Evolutionary conservation across 2,797 vertebrate genomes (phyloP).

Genomic region (Enteromius treurensis): DNA sequence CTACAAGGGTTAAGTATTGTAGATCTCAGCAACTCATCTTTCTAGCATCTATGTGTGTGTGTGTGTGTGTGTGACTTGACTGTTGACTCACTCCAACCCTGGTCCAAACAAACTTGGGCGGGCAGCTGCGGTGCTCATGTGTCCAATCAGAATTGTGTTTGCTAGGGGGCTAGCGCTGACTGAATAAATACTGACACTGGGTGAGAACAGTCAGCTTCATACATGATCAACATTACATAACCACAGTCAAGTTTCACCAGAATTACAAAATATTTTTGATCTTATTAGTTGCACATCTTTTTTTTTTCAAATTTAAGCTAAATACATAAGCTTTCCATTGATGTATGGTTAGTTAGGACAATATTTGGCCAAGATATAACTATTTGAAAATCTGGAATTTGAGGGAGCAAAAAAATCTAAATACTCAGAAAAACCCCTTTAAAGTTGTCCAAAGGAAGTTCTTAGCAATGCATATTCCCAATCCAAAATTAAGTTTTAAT

Average conservation of each 20-base stretch:
- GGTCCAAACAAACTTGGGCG: slow-evolving; percentile 41
- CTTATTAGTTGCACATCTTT: background rate
- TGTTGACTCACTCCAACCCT: slow-evolving; percentile 54
- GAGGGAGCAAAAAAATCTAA: too few relatives aligned
- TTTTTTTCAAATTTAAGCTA: too few relatives aligned
- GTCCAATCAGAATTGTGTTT: slow-evolving; percentile 37
- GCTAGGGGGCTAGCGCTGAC: slow-evolving; percentile 27
- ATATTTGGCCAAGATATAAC: too few relatives aligned
- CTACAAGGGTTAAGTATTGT: background rate
- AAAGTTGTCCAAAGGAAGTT: too few relatives aligned
- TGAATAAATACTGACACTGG: slow-evolving; percentile 48
- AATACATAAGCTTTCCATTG: too few relatives aligned
- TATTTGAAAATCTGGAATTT: too few relatives aligned
- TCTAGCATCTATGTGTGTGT: background rate
- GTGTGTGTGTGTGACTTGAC: slow-evolving; percentile 34
- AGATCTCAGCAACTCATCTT: background rate
- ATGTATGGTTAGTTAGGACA: too few relatives aligned
- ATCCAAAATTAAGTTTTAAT: too few relatives aligned
- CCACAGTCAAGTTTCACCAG: background rate
- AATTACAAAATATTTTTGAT: background rate
- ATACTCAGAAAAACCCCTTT: too few relatives aligned
- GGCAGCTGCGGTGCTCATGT: slow-evolving; percentile 17
- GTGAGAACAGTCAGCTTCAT: slow-evolving; percentile 42
- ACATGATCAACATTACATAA: slow-evolving; percentile 48
- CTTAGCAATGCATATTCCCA: too few relatives aligned